These are phyloP conservation scores for Operophtera brumata DNA, from an alignment of 2,888 invertebrate species.

Conservation along the genomic window DNA sequence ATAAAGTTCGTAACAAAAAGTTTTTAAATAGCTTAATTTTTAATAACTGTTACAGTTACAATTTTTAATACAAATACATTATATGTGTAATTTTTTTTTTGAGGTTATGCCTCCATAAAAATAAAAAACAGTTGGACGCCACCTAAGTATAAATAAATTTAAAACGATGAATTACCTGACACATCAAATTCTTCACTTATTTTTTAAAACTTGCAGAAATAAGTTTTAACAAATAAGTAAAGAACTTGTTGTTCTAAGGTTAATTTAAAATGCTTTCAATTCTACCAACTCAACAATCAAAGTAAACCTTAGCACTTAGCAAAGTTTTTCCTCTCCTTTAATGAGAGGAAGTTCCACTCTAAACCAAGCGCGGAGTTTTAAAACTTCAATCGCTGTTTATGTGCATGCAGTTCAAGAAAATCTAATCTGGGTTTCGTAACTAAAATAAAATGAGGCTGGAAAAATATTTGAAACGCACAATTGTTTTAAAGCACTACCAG, in stretches of 20 bases:
- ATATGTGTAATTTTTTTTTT: no score
- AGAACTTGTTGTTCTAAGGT: background rate
- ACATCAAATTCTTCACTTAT: no score
- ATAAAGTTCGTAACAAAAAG: no score
- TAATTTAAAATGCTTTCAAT: background rate
- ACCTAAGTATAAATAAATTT: no score
- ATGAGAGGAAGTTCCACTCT: constrained; percentile 4
- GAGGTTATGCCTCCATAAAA: no score
- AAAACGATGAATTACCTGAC: no score
- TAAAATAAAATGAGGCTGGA: background rate
- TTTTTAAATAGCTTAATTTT: no score
- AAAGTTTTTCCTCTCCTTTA: constrained; percentile 7
- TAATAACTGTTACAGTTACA: no score
- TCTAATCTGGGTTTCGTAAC: constrained; percentile 19
- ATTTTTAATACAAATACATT: no score
- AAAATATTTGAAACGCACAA: background rate
- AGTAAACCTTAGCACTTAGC: constrained; percentile 5
- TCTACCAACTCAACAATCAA: constrained; percentile 8
- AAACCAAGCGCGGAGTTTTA: constrained; percentile 7
- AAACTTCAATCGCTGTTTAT: constrained; percentile 12
- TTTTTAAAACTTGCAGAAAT: no score
- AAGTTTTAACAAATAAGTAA: background rate
- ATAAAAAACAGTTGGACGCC: no score
- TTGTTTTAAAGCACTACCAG: no score
- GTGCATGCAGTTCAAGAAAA: constrained; percentile 17